phyloP scores from a whole-genome alignment of 2,888 invertebrate species.

The Rhodophaea formosa region DNA sequence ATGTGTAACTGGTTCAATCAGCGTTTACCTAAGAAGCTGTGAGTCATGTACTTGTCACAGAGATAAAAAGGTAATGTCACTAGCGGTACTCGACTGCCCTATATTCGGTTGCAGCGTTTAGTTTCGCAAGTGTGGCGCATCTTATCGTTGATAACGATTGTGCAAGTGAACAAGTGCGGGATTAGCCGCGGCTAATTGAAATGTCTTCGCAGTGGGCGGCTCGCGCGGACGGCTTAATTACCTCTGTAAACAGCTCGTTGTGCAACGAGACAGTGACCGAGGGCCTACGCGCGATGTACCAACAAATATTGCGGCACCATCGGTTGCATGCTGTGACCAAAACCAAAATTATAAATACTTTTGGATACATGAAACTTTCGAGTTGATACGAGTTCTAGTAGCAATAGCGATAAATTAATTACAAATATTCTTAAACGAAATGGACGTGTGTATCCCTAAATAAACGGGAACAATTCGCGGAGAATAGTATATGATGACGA shows the following conservation, averaged over 20 bases:
- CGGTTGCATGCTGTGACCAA: conserved; percentile 21
- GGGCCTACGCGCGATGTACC: conserved; percentile 42
- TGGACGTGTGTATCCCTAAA: too few species aligned
- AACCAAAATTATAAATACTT: too few species aligned
- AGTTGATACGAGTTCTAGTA: too few species aligned
- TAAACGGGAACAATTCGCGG: too few species aligned
- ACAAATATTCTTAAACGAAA: too few species aligned
- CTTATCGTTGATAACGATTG: conserved; percentile 32
- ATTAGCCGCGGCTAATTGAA: conserved; percentile 45
- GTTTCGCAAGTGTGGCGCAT: conserved; percentile 38
- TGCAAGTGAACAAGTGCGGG: conserved; percentile 27
- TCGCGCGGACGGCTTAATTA: conserved; percentile 55
- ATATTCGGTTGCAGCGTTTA: conserved; percentile 26
- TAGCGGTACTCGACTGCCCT: conserved; percentile 19
- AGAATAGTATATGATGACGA: too few species aligned
- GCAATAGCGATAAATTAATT: too few species aligned
- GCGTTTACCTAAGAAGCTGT: background rate
- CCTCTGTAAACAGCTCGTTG: conserved; percentile 55
- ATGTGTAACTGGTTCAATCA: background rate
- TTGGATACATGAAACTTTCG: too few species aligned
- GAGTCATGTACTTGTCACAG: background rate
- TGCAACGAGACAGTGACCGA: conserved; percentile 52
- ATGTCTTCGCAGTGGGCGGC: conserved; percentile 57
- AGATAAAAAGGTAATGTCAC: background rate
- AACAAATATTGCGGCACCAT: conserved; percentile 36